Evolutionary conservation across 2,888 invertebrate species (phyloP), one percentile per base, ranked within the genome.

Genomic region (Temnothorax unifasciatus): DNA sequence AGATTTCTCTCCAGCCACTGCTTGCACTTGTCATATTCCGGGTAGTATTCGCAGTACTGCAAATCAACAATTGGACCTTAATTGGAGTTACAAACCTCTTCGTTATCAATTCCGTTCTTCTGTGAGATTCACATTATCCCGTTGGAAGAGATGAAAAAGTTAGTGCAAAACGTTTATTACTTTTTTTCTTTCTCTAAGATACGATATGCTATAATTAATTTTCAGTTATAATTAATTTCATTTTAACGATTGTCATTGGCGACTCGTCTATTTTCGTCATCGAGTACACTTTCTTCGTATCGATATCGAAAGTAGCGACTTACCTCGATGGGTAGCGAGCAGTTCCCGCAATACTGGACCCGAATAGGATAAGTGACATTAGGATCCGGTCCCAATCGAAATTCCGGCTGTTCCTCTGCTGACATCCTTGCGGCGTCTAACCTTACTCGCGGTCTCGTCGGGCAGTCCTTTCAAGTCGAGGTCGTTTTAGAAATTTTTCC

Each of bases 21-120:
- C 95, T 99, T 99, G 95, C 99, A 99, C 95, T 99, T 99, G 88
- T 99, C 99, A 94, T 98, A 98, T 95, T 99, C 99, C 13, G 99
- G 99, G 95, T 99, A 99, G 95, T 98, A 99, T 96, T 99, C 99
- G 95, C 99, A 99, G 95, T 99, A 99, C 98, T 98, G 94, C 25
- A 82, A 82, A 52, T 82, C n/a, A 63, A 75, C 4, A 21, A 41
- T 41, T 0, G 41, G 6, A 29, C 21, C 9, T 34, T n/a, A 25
- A 29, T 5, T 15, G 3, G 3, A 41, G 3, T 44, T 25, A n/a
- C 4, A 15, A 18, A 50, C 11, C 1, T 3, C 11, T 50, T 64
- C 9, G 13, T 0, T 41, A 13, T 8, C 4, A 74, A 41, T 41
- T 59, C 5, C 11, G 13, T 50, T 50, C 15, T 41, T 57, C 2